A percentile compares a stretch with the other conserved stretches of the same genome.
Evolutionary conservation across 53 echinoderm and acorn worm genomes (phyloP).

Genomic region (Holothuria scabra): DNA sequence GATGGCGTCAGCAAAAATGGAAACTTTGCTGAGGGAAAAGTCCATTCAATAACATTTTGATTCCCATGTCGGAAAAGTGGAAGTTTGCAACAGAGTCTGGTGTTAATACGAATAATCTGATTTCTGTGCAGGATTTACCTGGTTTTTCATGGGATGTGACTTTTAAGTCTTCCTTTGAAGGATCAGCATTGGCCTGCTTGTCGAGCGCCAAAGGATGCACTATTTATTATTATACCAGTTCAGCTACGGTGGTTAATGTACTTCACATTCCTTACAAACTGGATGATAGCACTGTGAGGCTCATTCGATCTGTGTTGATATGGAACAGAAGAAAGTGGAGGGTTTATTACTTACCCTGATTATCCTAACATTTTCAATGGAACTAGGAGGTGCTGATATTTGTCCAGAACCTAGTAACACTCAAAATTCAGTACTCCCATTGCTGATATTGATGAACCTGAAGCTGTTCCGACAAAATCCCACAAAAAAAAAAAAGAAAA

Average conservation of each 20-base stretch:
- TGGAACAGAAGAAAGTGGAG: slow-evolving; percentile 30
- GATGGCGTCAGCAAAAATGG: no score
- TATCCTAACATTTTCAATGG: slow-evolving; percentile 52
- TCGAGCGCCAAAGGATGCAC: not conserved
- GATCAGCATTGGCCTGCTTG: no score
- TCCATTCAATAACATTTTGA: no score
- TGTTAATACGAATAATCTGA: not conserved
- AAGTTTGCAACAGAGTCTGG: not conserved
- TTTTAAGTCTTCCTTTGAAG: no score
- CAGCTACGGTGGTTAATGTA: slow-evolving; percentile 26
- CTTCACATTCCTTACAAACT: slow-evolving; percentile 44
- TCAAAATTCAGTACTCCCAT: no score
- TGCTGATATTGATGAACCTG: no score
- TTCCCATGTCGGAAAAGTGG: not conserved
- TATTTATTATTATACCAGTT: not conserved
- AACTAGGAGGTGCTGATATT: slow-evolving; percentile 31
- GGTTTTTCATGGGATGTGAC: slow-evolving; percentile 24
- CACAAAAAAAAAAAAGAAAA: no score
- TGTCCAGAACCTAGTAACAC: no score
- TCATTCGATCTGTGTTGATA: slow-evolving; percentile 28
- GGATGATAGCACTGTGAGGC: slow-evolving; percentile 48
- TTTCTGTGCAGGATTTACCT: slow-evolving; percentile 8
- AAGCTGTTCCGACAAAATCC: no score
- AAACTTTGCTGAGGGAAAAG: no score
- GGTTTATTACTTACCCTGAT: slow-evolving; percentile 15